A percentile compares a stretch with the other conserved stretches of the same genome.
These are phyloP conservation scores for Perca schrenkii DNA, from an alignment of 2,113 vertebrate genomes.

Conservation along the genomic window DNA sequence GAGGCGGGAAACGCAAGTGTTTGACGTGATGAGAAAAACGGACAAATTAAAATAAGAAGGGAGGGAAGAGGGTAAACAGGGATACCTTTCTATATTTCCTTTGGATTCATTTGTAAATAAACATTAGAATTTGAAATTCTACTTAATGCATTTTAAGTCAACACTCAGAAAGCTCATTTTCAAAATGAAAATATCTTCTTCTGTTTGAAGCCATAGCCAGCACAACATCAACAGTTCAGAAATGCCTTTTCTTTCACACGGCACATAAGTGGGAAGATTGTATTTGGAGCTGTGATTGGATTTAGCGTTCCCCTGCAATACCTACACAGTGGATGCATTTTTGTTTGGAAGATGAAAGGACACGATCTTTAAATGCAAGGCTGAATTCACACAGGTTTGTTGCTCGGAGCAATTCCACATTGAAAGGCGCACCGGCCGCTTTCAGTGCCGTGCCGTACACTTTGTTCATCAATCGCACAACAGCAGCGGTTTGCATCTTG, in stretches of 20 bases:
- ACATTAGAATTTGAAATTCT: not conserved
- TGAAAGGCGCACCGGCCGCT: conserved; percentile 1
- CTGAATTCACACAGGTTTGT: conserved; percentile 15
- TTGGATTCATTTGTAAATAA: not conserved
- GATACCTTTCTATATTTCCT: not conserved
- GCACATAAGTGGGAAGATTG: conserved; percentile 4
- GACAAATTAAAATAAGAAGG: not conserved
- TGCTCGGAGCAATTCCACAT: conserved; percentile 1
- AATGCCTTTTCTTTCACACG: not conserved
- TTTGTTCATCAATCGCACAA: not conserved
- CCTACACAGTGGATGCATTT: conserved; percentile 14
- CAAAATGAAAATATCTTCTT: not conserved
- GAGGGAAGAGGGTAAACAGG: not conserved
- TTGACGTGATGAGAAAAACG: not conserved
- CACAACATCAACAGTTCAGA: not conserved
- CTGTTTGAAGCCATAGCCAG: not conserved
- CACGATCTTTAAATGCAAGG: conserved; percentile 7
- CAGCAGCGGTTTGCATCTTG: not conserved
- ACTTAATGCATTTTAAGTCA: not conserved
- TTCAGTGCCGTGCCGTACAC: not conserved
- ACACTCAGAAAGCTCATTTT: not conserved
- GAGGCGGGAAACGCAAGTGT: not conserved
- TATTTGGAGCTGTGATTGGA: conserved; percentile 27
- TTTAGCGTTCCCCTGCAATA: conserved; percentile 14
- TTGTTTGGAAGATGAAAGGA: conserved; percentile 31